These are phyloP conservation scores for Strix aluco DNA, from an alignment of 2,113 vertebrate genomes.

Conservation along the genomic window DNA sequence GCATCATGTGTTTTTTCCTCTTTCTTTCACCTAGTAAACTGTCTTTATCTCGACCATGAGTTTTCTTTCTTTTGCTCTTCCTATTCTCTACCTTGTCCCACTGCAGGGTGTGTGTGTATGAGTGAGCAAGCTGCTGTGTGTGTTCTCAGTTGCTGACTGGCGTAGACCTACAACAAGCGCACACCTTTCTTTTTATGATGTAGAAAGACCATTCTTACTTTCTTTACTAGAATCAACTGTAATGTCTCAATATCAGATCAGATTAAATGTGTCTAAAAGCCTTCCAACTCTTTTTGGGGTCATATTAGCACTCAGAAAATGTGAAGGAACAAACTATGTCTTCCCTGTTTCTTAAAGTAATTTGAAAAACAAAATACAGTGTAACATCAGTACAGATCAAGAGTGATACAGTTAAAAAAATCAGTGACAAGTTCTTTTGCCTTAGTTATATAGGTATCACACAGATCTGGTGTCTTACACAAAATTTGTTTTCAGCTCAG, in stretches of 20 bases:
- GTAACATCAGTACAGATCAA: background rate
- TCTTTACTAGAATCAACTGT: background rate
- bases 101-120: background rate
- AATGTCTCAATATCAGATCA: background rate
- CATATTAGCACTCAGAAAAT: background rate
- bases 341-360: background rate
- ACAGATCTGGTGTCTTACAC: background rate
- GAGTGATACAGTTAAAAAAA: background rate
- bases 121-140: background rate
- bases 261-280: background rate
- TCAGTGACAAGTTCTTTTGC: background rate
- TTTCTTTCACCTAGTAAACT: background rate
- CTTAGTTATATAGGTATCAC: background rate
- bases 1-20: background rate
- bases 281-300: background rate
- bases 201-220: background rate
- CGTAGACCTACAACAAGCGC: background rate
- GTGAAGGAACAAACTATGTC: background rate
- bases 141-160: background rate
- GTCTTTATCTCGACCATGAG: background rate
- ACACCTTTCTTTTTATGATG: background rate
- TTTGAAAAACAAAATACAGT: background rate
- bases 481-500: background rate
- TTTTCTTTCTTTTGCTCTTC: background rate
- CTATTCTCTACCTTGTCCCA: background rate